A percentile compares a stretch with the other conserved stretches of the same genome.
Conservation (phyloP, 2,888 invertebrate genomes). For the Ochropacha duplaris region DNA sequence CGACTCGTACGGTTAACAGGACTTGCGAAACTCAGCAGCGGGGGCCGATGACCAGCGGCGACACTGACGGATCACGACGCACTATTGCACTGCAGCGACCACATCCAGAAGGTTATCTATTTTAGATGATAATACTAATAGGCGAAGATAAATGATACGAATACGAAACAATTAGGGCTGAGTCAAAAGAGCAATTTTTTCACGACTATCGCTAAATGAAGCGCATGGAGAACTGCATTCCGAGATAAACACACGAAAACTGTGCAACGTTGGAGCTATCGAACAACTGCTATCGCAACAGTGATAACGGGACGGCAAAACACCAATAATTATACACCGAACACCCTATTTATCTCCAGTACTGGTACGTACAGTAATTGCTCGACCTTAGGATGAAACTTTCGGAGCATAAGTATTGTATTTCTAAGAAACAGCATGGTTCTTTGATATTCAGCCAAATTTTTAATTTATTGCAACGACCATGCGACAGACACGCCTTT, state of each 20-base stretch:
- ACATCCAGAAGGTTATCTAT: constrained; percentile 45
- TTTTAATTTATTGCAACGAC: constrained; percentile 23
- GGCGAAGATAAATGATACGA: constrained; percentile 17
- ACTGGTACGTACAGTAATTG: background rate
- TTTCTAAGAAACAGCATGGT: constrained; percentile 30
- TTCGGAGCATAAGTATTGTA: constrained; percentile 10
- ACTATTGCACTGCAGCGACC: constrained; percentile 45
- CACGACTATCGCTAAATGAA: constrained; percentile 54
- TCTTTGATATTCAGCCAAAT: constrained; percentile 44
- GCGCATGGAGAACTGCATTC: constrained; percentile 65
- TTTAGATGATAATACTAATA: constrained; percentile 39
- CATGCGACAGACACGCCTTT: constrained; percentile 12
- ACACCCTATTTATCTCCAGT: constrained; percentile 38
- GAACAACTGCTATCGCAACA: constrained; percentile 58
- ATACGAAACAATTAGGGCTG: constrained; percentile 22
- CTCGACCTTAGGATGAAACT: background rate
- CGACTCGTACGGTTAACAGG: constrained; percentile 76
- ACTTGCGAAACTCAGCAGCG: constrained; percentile 76
- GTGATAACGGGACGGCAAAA: constrained; percentile 67
- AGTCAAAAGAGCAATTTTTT: constrained; percentile 40
- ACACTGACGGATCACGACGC: constrained; percentile 45
- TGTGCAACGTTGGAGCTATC: constrained; percentile 64
- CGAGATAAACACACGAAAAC: constrained; percentile 60
- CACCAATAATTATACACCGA: constrained; percentile 47
- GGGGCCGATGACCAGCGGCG: constrained; percentile 77